Percentiles rank a stretch among this genome's conserved stretches.
These are phyloP conservation scores for Takifugu bimaculatus DNA, from an alignment of 2,113 vertebrate species.

Conservation along the genomic window DNA sequence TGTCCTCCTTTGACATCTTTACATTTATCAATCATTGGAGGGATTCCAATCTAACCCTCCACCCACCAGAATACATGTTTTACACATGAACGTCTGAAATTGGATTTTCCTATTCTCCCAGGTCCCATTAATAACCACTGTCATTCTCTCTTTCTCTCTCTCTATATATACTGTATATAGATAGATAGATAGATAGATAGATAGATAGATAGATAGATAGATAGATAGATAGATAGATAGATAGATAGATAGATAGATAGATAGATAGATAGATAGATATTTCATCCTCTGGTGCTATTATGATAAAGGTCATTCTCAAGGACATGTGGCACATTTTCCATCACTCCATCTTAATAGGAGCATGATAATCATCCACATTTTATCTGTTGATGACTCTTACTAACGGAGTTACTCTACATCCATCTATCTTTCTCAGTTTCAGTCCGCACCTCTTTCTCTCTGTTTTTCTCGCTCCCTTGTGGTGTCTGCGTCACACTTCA, in stretches of 20 bases:
- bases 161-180: too few relatives aligned
- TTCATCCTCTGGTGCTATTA: constrained; percentile 28
- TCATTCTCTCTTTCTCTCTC: too few relatives aligned
- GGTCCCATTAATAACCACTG: too few relatives aligned
- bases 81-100: too few relatives aligned
- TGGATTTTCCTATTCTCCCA: too few relatives aligned
- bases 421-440: constrained; percentile 29
- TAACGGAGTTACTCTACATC: constrained; percentile 46
- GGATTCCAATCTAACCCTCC: not conserved
- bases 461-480: constrained; percentile 15
- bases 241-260: too few relatives aligned
- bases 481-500: constrained; percentile 44
- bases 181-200: too few relatives aligned
- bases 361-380: constrained; percentile 58
- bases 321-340: constrained; percentile 57
- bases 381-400: constrained; percentile 54
- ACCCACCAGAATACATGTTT: too few relatives aligned
- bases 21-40: not conserved
- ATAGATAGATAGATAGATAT: too few relatives aligned
- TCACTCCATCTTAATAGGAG: constrained; percentile 54
- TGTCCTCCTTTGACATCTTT: not conserved
- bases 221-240: too few relatives aligned
- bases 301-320: constrained; percentile 56
- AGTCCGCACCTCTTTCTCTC: not conserved
- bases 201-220: too few relatives aligned